Evolutionary conservation across 2,113 vertebrate genomes (phyloP).

Genomic region (Tychaedon coryphoeus): DNA sequence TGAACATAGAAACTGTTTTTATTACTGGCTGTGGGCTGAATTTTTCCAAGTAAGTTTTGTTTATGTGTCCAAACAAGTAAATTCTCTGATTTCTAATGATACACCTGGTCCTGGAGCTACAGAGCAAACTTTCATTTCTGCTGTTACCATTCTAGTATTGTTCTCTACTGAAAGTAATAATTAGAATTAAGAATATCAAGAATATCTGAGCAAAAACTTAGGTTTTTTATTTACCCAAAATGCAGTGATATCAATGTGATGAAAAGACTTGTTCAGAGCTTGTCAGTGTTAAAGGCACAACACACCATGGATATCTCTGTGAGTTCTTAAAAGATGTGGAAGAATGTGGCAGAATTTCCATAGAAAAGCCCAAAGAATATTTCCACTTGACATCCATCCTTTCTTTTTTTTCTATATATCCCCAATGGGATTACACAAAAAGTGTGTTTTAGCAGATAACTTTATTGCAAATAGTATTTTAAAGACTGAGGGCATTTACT

Average conservation of each 20-base stretch:
- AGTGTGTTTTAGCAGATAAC: neutral
- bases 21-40: neutral
- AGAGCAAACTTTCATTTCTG: neutral
- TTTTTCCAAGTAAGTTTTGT: neutral
- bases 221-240: neutral
- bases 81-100: neutral
- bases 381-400: neutral
- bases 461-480: neutral
- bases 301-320: neutral
- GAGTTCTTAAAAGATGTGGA: neutral
- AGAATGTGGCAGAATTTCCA: neutral
- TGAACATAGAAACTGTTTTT: neutral
- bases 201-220: neutral
- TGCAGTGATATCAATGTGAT: neutral
- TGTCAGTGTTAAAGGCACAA: neutral
- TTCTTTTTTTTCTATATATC: neutral
- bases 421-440: neutral
- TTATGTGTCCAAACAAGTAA: neutral
- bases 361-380: neutral
- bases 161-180: neutral
- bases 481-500: neutral
- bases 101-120: neutral
- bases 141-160: neutral
- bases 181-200: neutral
- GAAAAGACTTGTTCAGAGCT: neutral